Evolutionary conservation across 2,888 invertebrate species (phyloP), one percentile per base, ranked within the genome.

Genomic region (Alentia gelatinosa): DNA sequence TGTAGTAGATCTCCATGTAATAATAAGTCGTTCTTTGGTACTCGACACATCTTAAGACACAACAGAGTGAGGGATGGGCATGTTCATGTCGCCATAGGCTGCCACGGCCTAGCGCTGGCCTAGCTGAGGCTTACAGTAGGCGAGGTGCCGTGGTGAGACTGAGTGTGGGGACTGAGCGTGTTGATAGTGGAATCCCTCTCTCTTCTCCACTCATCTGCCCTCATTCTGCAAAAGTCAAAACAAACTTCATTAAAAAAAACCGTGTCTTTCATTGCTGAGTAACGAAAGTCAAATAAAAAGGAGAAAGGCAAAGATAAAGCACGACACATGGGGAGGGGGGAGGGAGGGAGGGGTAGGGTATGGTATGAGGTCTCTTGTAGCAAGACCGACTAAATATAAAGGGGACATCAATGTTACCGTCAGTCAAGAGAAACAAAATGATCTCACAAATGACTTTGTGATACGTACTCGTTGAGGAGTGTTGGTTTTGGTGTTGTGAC

Each of bases 251-350:
- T 79, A 79, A 23, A 79, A 15, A 63, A 79, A 79, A 79, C 79
- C 35, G n/a, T 37, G 79, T 79, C 79, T 79, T 79, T 79, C 79
- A 79, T 79, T 79, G 79, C 39, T 79, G 39, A 79, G 79, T 79
- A 79, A 63, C n/a, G 26, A 5, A 47, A 68, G 68, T 68, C 7
- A 79, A 35, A 37, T 19, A 37, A 4, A 79, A 37, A 1, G 79
- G 15, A 12, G 15, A 33, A 39, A 79, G 37, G 35, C 9, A 15
- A 12, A 79, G 37, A 79, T 15, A 35, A 35, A 79, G 39, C 39
- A 79, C 12, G 79, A 79, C 37, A 79, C 39, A 37, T 79, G 79
- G 79, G 39, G 74, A 33, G 74, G 74, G n/a, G 26, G 26, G 30
- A 12, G 74, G 74, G 74, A 74, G 47, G 47, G 9, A 19, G 47